Evolutionary conservation across 1,140 invertebrate genomes (phyloP).

Genomic region (Drosophila baimaii): DNA sequence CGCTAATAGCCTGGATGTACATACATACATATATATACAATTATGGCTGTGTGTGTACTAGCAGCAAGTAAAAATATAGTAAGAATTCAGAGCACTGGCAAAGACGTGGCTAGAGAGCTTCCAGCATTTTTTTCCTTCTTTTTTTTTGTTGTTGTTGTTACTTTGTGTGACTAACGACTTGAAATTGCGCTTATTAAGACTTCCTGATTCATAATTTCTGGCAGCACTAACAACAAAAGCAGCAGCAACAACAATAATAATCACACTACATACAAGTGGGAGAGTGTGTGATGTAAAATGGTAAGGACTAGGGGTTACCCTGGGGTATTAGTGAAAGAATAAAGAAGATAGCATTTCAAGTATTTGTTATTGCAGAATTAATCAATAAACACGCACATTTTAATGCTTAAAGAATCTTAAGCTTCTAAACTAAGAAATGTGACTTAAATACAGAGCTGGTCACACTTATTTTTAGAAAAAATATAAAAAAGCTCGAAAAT

Average conservation of each 20-base stretch:
- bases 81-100: constrained; percentile 42
- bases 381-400: no score
- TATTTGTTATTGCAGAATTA: no score
- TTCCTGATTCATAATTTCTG: constrained; percentile 81
- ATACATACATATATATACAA: constrained; percentile 10
- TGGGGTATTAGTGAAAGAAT: no score
- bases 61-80: constrained; percentile 19
- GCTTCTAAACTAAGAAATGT: no score
- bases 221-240: constrained; percentile 45
- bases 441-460: no score
- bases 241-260: constrained; percentile 25
- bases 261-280: constrained; percentile 17
- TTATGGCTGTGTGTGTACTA: constrained; percentile 21
- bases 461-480: no score
- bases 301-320: constrained; percentile 2
- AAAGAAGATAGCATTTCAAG: neutral
- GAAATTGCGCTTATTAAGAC: constrained; percentile 84
- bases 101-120: constrained; percentile 59
- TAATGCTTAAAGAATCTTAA: no score
- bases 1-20: constrained; percentile 44
- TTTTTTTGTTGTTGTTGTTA: constrained; percentile 18
- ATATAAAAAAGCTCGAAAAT: no score
- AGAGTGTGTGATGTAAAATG: neutral
- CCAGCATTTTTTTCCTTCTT: constrained; percentile 40
- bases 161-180: constrained; percentile 77